A percentile compares a stretch with the other conserved stretches of the same genome.
phyloP scores from a whole-genome alignment of 2,888 invertebrate species.

The Taenaris catops region DNA sequence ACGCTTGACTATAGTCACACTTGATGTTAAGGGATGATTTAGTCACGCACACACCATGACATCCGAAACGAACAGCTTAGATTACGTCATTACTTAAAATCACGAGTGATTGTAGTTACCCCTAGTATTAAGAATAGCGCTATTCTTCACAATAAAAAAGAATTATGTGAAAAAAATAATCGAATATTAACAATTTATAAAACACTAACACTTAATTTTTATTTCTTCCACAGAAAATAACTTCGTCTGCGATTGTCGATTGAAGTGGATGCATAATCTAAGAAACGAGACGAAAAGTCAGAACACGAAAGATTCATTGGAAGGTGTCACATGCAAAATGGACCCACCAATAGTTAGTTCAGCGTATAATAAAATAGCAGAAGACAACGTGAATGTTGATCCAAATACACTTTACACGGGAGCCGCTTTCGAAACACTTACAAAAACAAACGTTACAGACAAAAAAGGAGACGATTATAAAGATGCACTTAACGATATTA shows the following conservation, averaged over 20 bases:
- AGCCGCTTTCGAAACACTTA: constrained; percentile 52
- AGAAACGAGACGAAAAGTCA: constrained; percentile 87
- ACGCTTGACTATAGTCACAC: no score
- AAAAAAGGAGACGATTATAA: constrained; percentile 46
- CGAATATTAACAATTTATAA: no score
- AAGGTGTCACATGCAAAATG: constrained; percentile 85
- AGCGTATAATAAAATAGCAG: constrained; percentile 64
- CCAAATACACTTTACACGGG: constrained; percentile 56
- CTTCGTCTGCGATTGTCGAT: constrained; percentile 90
- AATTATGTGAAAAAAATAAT: no score
- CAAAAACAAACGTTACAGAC: constrained; percentile 54
- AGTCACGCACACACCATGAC: no score
- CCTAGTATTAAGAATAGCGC: no score
- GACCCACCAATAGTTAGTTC: constrained; percentile 73
- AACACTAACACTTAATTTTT: constrained; percentile 2
- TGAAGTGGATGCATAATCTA: constrained; percentile 88
- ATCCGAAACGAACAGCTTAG: no score
- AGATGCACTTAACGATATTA: constrained; percentile 29
- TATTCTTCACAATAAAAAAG: no score
- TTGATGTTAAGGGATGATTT: no score
- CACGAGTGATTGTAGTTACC: no score
- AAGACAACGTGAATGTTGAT: constrained; percentile 52
- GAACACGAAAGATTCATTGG: constrained; percentile 83
- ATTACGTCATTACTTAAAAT: no score
- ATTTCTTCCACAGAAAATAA: constrained; percentile 84